Conservation (phyloP, 2,888 invertebrate genomes). For the Pseudeuparius sepicola region DNA sequence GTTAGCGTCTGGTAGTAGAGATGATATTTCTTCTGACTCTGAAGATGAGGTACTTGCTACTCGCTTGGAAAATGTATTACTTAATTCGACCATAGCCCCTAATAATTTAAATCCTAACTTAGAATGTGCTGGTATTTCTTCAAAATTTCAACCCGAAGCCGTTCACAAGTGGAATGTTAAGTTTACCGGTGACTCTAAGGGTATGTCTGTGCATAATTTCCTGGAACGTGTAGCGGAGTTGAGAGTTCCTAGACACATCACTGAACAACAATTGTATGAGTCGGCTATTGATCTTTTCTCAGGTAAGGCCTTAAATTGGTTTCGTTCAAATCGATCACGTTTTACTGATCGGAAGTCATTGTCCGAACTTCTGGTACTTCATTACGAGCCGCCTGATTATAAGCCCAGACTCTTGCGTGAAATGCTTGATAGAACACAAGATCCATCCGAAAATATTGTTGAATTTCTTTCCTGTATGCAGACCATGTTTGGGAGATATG, state of each 20-base stretch:
- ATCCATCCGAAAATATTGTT: conserved; percentile 6
- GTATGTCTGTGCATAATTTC: too few species aligned
- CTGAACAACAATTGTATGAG: too few species aligned
- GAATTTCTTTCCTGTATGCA: conserved; percentile 10
- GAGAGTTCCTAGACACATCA: conserved; percentile 3
- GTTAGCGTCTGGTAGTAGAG: too few species aligned
- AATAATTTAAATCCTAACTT: too few species aligned
- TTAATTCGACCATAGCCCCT: too few species aligned
- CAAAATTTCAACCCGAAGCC: too few species aligned
- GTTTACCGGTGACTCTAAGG: too few species aligned
- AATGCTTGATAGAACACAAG: conserved; percentile 12
- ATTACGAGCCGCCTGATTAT: conserved; percentile 11
- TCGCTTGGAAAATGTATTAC: too few species aligned
- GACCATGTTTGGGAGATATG: conserved; percentile 8
- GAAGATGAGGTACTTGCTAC: too few species aligned
- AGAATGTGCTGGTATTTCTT: too few species aligned
- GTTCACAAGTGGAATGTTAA: conserved; percentile 9
- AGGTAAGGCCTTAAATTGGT: conserved; percentile 6
- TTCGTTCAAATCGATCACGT: background rate
- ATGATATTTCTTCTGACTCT: too few species aligned
- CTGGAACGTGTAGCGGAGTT: conserved; percentile 5
- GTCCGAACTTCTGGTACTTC: background rate
- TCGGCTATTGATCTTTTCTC: conserved; percentile 9
- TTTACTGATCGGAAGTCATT: conserved; percentile 4
- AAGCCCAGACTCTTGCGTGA: conserved; percentile 8